Percentiles rank a stretch among this genome's conserved stretches.
These are phyloP conservation scores for Cirrhinus molitorella DNA, from an alignment of 2,797 vertebrate species.

Conservation along the genomic window DNA sequence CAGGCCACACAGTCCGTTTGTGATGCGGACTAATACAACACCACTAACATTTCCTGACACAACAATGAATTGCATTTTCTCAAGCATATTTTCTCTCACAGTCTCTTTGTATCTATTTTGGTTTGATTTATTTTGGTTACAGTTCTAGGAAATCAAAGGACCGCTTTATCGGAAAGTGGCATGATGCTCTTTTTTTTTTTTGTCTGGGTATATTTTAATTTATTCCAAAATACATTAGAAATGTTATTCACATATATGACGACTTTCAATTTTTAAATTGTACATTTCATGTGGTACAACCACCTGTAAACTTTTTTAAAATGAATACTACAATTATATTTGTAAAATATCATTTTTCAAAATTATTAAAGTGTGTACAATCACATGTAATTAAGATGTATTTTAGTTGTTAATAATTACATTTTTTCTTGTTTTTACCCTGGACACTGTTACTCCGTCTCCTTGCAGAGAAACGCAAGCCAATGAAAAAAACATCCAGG, in stretches of 20 bases:
- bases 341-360: background rate
- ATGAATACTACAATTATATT: no score
- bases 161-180: background rate
- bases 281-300: background rate
- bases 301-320: background rate
- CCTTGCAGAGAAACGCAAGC: background rate
- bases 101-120: background rate
- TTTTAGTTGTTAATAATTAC: background rate
- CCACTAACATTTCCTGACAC: background rate
- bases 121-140: background rate
- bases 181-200: background rate
- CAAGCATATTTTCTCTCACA: background rate
- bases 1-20: conserved; percentile 30
- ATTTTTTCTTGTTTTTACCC: no score
- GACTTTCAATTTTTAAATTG: no score
- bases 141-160: background rate
- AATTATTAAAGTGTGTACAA: background rate
- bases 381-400: background rate
- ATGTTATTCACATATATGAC: background rate
- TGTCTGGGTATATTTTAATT: background rate
- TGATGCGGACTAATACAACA: background rate
- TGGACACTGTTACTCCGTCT: background rate
- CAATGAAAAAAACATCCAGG: background rate
- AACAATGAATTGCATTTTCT: background rate
- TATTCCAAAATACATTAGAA: background rate